Conservation (phyloP, 1,140 invertebrate species). For the Megalonaias nervosa region DNA sequence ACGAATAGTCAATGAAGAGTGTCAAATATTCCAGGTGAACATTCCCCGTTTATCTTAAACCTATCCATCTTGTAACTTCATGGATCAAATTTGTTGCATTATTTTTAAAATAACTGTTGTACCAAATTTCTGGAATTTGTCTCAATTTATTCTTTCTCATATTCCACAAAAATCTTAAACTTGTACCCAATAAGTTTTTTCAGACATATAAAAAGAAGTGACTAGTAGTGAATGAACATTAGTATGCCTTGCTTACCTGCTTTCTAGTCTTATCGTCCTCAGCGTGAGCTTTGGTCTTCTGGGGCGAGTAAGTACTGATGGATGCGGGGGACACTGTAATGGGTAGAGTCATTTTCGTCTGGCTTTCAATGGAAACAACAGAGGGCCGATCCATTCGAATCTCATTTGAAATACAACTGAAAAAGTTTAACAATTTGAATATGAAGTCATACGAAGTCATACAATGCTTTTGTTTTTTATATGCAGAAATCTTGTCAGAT, state of each 20-base stretch:
- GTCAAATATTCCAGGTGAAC: too few species aligned
- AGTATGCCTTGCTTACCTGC: constrained; percentile 15
- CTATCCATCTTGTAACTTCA: too few species aligned
- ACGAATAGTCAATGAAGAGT: too few species aligned
- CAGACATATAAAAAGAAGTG: neutral
- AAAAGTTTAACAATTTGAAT: neutral
- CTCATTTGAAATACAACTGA: constrained; percentile 13
- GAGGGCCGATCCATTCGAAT: neutral
- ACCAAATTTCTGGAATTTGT: neutral
- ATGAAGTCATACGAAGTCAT: neutral
- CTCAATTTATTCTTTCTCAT: neutral
- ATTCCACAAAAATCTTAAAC: neutral
- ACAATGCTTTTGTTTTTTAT: too few species aligned
- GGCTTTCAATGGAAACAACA: neutral
- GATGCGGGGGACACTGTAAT: constrained; percentile 8
- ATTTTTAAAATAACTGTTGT: too few species aligned
- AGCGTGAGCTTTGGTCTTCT: constrained; percentile 14
- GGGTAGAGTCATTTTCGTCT: neutral
- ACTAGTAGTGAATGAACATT: neutral
- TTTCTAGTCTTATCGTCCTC: constrained; percentile 34
- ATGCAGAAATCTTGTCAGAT: too few species aligned
- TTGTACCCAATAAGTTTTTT: neutral
- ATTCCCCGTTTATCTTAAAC: too few species aligned
- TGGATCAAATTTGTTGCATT: neutral
- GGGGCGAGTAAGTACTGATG: neutral